These are phyloP conservation scores for Cerastoderma edule DNA, from an alignment of 2,888 invertebrate species.

Conservation along the genomic window DNA sequence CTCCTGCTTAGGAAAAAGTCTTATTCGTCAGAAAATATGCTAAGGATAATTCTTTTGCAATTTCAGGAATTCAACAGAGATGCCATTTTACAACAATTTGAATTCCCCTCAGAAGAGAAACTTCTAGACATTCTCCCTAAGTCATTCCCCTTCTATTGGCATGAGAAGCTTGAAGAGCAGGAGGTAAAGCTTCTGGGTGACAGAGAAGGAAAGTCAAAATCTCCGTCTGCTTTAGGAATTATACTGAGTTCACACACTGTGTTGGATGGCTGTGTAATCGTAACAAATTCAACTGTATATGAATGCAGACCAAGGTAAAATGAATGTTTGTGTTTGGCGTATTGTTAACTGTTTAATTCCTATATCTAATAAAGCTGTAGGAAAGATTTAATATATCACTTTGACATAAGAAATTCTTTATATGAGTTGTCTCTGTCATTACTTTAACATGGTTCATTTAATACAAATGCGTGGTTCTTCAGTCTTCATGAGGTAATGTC, in stretches of 20 bases:
- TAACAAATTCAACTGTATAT: constrained; percentile 87
- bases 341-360: too few species aligned
- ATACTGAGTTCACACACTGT: constrained; percentile 77
- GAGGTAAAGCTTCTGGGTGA: constrained; percentile 41
- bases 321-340: too few species aligned
- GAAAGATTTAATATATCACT: too few species aligned
- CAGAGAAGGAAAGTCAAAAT: constrained; percentile 44
- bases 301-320: constrained; percentile 86
- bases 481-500: too few species aligned
- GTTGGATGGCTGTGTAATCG: constrained; percentile 85
- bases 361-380: too few species aligned
- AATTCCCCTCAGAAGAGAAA: constrained; percentile 85
- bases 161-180: constrained; percentile 71
- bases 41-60: background rate
- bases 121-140: constrained; percentile 85
- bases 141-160: constrained; percentile 81
- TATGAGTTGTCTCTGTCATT: too few species aligned
- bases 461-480: too few species aligned
- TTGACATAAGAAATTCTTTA: too few species aligned
- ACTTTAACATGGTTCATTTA: too few species aligned
- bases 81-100: constrained; percentile 86
- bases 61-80: constrained; percentile 87
- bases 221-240: constrained; percentile 65
- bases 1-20: too few species aligned
- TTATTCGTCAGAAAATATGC: too few species aligned